Evolutionary conservation across 2,797 vertebrate species (phyloP), one percentile per base, ranked within the genome.

Genomic region (Sebastes miniatus): DNA sequence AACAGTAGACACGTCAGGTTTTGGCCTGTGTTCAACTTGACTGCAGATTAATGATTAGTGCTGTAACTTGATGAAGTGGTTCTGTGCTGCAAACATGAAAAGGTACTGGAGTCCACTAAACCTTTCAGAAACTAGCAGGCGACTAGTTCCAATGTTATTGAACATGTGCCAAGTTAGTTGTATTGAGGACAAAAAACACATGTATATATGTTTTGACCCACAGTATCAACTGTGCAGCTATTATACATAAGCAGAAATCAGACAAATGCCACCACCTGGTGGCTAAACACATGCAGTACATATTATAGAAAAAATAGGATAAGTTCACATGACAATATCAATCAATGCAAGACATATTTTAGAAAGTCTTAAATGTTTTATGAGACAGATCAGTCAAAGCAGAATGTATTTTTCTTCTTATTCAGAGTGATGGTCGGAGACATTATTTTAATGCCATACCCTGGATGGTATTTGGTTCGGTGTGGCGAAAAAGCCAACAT

Each of bases 241-340:
- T 16, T 11, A 1, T 2, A 4, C 0, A 5, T 1, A n/a, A 64
- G 3, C 4, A 58, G 2, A 76, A 74, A 64, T 34, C 2, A 73
- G 61, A 52, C 12, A 34, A 88, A 90, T 87, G 77, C 71, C 72
- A 6, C 88, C 93, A 75, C 64, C 93, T 85, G 57, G 85, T 91
- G 94, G 88, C 16, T 5, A 52, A 62, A 67, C 1, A 18, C 1
- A 7, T 3, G 1, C 8, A 79, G 3, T 78, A 36, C 78, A 77
- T 1, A 13, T 34, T 2, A 63, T 10, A 57, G 27, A 24, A 31
- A 54, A 22, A 43, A 1, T 43, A 56, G 6, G 16, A 29, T 14
- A 54, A n/a, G 5, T 12, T 24, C 2, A n/a, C 5, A 52, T 1
- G 6, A 43, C 18, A 64, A 34, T 5, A 27, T 27, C 2, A 27